Evolutionary conservation across 2,888 invertebrate genomes (phyloP).

Genomic region (Chelonus formosanus): DNA sequence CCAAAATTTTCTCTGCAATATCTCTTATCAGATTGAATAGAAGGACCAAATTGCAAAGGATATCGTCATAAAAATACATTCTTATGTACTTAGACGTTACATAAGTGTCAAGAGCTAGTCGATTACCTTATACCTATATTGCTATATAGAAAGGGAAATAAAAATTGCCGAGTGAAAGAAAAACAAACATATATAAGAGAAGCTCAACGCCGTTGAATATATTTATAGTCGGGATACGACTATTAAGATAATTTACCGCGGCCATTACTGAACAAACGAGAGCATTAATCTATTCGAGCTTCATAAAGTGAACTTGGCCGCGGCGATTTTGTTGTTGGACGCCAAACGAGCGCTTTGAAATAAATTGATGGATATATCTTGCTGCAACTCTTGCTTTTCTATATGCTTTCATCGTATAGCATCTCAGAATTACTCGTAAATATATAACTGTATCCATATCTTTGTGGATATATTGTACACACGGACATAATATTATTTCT

Average conservation of each 20-base stretch:
- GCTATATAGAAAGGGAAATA: constrained; percentile 31
- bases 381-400: constrained; percentile 23
- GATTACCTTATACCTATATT: neutral
- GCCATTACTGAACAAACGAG: constrained; percentile 65
- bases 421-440: neutral
- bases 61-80: too few relatives aligned
- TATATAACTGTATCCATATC: too few relatives aligned
- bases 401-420: constrained; percentile 26
- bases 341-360: constrained; percentile 63
- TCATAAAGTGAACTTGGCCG: constrained; percentile 64
- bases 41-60: too few relatives aligned
- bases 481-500: too few relatives aligned
- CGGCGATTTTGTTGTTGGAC: constrained; percentile 62
- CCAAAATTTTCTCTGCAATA: too few relatives aligned
- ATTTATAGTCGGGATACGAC: constrained; percentile 60
- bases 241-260: constrained; percentile 65
- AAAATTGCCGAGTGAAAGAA: constrained; percentile 30
- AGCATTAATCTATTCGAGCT: constrained; percentile 65
- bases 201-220: constrained; percentile 51
- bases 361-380: constrained; percentile 57
- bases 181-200: constrained; percentile 37
- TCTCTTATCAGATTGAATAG: too few relatives aligned
- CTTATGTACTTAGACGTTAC: constrained; percentile 1
- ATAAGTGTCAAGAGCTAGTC: constrained; percentile 25
- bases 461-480: too few relatives aligned